phyloP scores from a whole-genome alignment of 1,140 invertebrate genomes.

The Bombus huntii region DNA sequence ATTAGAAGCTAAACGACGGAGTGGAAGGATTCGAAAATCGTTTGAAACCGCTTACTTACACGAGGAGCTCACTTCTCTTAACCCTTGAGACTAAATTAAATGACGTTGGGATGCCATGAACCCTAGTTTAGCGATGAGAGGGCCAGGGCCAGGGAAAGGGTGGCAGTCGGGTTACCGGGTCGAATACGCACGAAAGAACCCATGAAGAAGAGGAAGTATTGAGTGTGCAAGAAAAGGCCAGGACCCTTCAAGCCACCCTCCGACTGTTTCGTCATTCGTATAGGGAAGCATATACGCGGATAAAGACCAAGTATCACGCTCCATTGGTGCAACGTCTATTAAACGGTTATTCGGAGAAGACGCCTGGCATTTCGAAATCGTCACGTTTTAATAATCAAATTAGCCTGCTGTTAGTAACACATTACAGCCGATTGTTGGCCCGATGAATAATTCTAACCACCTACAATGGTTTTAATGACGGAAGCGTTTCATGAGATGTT shows the following conservation, averaged over 20 bases:
- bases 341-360: constrained; percentile 10
- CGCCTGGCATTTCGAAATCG: constrained; percentile 19
- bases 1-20: neutral
- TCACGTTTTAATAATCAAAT: constrained; percentile 62
- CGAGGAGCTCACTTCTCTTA: constrained; percentile 28
- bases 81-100: constrained; percentile 56
- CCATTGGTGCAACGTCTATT: constrained; percentile 28
- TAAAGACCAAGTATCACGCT: constrained; percentile 5
- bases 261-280: constrained; percentile 38
- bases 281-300: constrained; percentile 17
- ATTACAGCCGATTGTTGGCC: constrained; percentile 19
- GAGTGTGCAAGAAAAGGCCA: constrained; percentile 36
- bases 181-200: constrained; percentile 21
- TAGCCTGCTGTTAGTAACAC: constrained; percentile 1
- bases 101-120: constrained; percentile 55
- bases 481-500: constrained; percentile 36
- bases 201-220: constrained; percentile 40
- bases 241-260: constrained; percentile 30
- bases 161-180: constrained; percentile 42
- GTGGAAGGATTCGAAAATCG: constrained; percentile 39
- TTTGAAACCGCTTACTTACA: constrained; percentile 3
- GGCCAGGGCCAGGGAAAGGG: constrained; percentile 12
- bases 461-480: constrained; percentile 49
- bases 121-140: constrained; percentile 50
- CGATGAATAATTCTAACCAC: constrained; percentile 42